Evolutionary conservation across 2,888 invertebrate genomes (phyloP).

Genomic region (Autographa gamma): DNA sequence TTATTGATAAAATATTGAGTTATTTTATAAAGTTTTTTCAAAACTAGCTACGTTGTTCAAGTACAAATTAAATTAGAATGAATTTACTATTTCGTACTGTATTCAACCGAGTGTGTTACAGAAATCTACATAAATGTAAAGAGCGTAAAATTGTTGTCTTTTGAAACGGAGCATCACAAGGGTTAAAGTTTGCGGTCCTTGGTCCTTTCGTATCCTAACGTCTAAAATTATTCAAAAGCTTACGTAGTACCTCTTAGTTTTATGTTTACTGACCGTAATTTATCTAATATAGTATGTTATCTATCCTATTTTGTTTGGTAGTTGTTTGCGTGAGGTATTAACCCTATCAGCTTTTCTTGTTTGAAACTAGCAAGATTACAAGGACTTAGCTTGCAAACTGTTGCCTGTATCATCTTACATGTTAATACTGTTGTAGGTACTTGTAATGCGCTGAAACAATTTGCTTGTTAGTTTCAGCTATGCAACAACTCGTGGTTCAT

Average conservation of each 20-base stretch:
- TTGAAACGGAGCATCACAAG: constrained; percentile 29
- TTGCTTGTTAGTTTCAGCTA: neutral
- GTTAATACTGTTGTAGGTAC: neutral
- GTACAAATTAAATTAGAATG: neutral
- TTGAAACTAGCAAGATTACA: constrained; percentile 49
- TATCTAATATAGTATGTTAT: constrained; percentile 51
- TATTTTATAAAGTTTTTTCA: neutral
- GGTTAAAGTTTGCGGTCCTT: constrained; percentile 35
- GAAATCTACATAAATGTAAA: constrained; percentile 1
- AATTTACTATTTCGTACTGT: neutral
- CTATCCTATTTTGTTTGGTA: constrained; percentile 50
- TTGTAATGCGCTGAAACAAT: constrained; percentile 9
- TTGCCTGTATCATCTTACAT: constrained; percentile 40
- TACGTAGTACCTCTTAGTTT: constrained; percentile 40
- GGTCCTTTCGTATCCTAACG: constrained; percentile 33
- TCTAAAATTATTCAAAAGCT: constrained; percentile 61
- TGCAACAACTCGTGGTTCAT: neutral
- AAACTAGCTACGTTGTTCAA: neutral
- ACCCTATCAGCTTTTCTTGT: constrained; percentile 57
- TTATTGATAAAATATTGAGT: neutral
- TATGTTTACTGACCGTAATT: constrained; percentile 61
- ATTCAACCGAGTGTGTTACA: neutral
- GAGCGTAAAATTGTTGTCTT: constrained; percentile 29
- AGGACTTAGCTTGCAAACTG: constrained; percentile 57
- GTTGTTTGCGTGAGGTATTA: constrained; percentile 51